These are phyloP conservation scores for Myotis daubentonii DNA, from an alignment of 2,797 vertebrate genomes.

Conservation along the genomic window DNA sequence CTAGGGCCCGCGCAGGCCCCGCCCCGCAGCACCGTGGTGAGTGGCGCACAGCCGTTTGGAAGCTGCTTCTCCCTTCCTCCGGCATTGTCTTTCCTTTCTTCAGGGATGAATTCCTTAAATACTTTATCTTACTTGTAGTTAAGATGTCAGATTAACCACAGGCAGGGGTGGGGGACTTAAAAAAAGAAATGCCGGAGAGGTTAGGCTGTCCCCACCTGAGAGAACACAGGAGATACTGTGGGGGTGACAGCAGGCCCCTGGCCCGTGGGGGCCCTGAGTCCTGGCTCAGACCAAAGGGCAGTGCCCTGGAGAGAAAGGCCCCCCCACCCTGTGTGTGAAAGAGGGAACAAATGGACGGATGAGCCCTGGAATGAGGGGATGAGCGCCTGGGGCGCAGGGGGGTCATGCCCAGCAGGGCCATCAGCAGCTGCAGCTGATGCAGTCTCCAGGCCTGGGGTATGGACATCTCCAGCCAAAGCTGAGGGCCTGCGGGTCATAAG, in stretches of 20 bases:
- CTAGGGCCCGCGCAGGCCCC: background rate
- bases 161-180: background rate
- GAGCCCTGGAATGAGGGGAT: too few species aligned
- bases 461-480: too few species aligned
- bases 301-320: background rate
- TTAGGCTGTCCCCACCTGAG: background rate
- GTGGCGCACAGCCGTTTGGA: background rate
- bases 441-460: background rate
- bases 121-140: background rate
- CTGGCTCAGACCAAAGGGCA: background rate
- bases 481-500: fast-evolving
- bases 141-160: background rate
- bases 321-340: background rate
- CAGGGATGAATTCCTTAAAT: background rate
- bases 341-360: background rate
- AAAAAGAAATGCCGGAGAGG: background rate
- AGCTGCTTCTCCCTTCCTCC: background rate
- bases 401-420: fast-evolving
- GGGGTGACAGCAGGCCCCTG: background rate
- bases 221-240: background rate
- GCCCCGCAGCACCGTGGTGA: too few species aligned
- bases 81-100: background rate
- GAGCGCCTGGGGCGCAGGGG: background rate
- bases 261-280: background rate
- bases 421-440: too few species aligned